Percentiles rank a stretch among this genome's conserved stretches.
Evolutionary conservation across 1,140 invertebrate genomes (phyloP).

Genomic region (Sarcophaga bullata): DNA sequence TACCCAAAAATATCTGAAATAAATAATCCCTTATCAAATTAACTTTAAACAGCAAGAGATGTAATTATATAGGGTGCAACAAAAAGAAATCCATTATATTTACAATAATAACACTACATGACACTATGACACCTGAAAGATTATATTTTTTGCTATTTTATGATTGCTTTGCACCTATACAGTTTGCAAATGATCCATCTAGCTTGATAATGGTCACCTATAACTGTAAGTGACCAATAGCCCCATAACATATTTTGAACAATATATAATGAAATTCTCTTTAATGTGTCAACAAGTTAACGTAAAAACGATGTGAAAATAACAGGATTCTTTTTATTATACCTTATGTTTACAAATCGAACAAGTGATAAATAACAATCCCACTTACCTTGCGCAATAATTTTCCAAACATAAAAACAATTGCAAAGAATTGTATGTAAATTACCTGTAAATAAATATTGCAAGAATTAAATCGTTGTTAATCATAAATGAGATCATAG

Average conservation of each 20-base stretch:
- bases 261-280: no score
- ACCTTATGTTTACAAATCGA: background rate
- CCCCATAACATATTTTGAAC: no score
- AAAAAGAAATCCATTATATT: background rate
- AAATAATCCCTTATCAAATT: background rate
- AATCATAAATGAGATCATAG: background rate
- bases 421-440: conserved; percentile 96
- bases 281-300: no score
- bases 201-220: no score
- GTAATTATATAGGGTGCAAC: background rate
- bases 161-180: no score
- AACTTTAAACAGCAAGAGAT: background rate
- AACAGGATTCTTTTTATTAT: background rate
- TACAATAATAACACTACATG: background rate
- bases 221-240: no score
- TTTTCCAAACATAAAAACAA: conserved; percentile 95
- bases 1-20: conserved; percentile 89
- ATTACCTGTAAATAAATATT: conserved; percentile 83
- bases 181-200: no score
- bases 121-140: background rate
- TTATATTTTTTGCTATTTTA: no score
- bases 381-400: conserved; percentile 84
- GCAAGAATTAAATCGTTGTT: background rate
- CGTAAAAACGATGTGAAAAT: no score
- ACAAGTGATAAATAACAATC: background rate